A percentile compares a stretch with the other conserved stretches of the same genome.
Conservation (phyloP, 2,888 invertebrate species). For the Polymixis flavicincta region DNA sequence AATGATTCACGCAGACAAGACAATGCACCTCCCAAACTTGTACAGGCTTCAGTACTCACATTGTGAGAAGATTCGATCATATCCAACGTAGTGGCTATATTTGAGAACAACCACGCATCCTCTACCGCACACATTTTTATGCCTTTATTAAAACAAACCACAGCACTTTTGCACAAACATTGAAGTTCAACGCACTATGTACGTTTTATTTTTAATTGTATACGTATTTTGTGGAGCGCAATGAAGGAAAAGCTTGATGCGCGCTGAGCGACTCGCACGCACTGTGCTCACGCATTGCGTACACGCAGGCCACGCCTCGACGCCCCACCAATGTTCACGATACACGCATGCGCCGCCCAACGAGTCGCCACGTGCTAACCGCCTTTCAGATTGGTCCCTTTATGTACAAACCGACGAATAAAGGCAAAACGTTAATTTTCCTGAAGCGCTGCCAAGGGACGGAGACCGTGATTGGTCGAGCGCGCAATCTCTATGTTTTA, state of each 20-base stretch:
- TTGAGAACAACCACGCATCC: constrained; percentile 76
- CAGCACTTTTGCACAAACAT: constrained; percentile 64
- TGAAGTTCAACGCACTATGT: constrained; percentile 65
- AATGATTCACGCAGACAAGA: constrained; percentile 42
- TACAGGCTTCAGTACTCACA: constrained; percentile 71
- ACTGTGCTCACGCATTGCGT: constrained; percentile 87
- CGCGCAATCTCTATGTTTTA: constrained; percentile 37
- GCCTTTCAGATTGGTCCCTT: constrained; percentile 87
- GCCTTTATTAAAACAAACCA: constrained; percentile 55
- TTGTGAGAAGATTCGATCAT: constrained; percentile 71
- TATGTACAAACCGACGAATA: constrained; percentile 77
- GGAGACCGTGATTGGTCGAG: constrained; percentile 75
- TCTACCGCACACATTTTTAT: constrained; percentile 76
- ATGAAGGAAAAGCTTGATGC: constrained; percentile 66
- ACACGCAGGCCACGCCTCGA: constrained; percentile 81
- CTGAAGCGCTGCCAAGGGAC: constrained; percentile 81
- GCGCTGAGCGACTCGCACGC: constrained; percentile 82
- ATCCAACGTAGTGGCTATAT: constrained; percentile 73
- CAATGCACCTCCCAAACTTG: constrained; percentile 39
- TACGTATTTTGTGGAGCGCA: constrained; percentile 57
- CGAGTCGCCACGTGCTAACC: constrained; percentile 72
- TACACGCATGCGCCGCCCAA: constrained; percentile 77
- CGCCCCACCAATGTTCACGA: constrained; percentile 72
- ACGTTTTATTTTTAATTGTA: constrained; percentile 52
- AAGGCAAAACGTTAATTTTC: constrained; percentile 77